Evolutionary conservation across 2,113 vertebrate species (phyloP).

Genomic region (Herpailurus yagouaroundi): DNA sequence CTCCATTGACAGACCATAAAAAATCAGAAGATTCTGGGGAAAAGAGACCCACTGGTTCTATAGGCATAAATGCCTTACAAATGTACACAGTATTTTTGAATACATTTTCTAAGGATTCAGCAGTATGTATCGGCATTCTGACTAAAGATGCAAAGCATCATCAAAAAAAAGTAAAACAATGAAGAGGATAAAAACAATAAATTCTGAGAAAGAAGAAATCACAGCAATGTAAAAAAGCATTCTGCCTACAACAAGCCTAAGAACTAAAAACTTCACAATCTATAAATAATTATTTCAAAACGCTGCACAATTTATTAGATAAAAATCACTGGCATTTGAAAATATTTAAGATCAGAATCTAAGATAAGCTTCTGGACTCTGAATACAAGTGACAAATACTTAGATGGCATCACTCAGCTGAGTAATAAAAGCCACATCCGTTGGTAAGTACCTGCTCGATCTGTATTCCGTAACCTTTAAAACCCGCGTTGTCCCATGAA

Average conservation of each 20-base stretch:
- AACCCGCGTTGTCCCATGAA: slow-evolving; percentile 93
- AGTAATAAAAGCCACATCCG: neutral
- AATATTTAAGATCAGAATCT: neutral
- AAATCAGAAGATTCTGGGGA: neutral
- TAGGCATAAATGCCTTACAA: neutral
- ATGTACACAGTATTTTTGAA: neutral
- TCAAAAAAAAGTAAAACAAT: neutral
- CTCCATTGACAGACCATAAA: neutral
- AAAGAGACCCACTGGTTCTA: neutral
- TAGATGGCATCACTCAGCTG: neutral
- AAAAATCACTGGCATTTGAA: neutral
- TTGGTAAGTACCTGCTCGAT: slow-evolving; percentile 93
- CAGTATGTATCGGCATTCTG: neutral
- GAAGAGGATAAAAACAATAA: neutral
- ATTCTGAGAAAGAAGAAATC: neutral
- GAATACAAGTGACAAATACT: neutral
- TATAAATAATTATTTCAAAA: slow-evolving; percentile 4
- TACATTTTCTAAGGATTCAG: neutral
- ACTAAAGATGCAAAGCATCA: neutral
- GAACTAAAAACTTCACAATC: neutral
- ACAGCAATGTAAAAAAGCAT: neutral
- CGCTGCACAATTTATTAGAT: neutral
- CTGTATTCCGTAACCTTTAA: slow-evolving; percentile 96
- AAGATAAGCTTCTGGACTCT: neutral
- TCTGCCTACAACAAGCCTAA: neutral